Evolutionary conservation across 2,797 vertebrate genomes (phyloP), one percentile per base, ranked within the genome.

Genomic region (Poeciliopsis presidionis): DNA sequence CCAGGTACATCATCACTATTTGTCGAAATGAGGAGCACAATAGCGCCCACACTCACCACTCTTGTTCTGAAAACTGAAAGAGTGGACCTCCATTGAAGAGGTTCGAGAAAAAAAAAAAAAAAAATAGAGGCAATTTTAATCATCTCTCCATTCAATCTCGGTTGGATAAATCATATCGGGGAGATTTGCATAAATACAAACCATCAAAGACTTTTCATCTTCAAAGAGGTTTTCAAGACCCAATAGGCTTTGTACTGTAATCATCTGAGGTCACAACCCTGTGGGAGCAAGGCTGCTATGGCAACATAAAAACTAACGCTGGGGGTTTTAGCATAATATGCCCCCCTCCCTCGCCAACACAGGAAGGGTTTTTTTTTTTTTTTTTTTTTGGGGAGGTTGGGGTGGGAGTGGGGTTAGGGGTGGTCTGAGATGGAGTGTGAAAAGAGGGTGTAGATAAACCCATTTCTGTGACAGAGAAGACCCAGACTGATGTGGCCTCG

Each of bases 181-280:
- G 97, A 99, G 98, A 99, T 99, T 99, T 99, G 98, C 98, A 99
- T 99, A 99, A 99, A 99, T 99, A 99, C 98, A 99, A 99, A 99
- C 98, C 98, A 99, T 99, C 98, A 99, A 99, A 99, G 98, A 99
- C 97, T 98, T 99, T 99, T 98, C 97, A 98, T 99, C 98, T 99
- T 99, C 98, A 99, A 99, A 99, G 98, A 97, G 97, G 96, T 97
- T 98, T 99, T 98, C 97, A 97, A 98, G 98, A 98, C 98, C 98
- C 97, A 97, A 97, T 98, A 97, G 98, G 98, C 98, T 99, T 99
- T 99, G 98, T 99, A 99, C 98, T 99, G 98, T 99, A 99, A 99
- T 99, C 98, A 99, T 99, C 97, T 97, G 97, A 99, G 98, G 98
- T 99, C 98, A 98, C 97, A 97, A 98, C 98, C 98, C 97, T 97